Base-by-base conservation (phyloP, 2,113 vertebrate genomes). In the Raja brachyura region DNA sequence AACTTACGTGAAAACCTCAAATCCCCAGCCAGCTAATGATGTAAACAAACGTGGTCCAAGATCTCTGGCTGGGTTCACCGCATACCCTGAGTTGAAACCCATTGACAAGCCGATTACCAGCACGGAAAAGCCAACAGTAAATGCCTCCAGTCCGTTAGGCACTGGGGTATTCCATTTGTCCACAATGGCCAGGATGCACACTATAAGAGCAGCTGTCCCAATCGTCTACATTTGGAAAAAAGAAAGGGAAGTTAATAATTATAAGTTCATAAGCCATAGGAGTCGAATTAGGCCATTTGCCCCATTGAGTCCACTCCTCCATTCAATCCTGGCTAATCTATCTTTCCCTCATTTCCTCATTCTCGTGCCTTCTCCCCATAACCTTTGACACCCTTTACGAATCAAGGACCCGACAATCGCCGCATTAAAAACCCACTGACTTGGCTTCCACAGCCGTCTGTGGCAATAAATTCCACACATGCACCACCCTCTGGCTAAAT, bases 31-130 rank as follows among this genome's bases (percentile, higher is more conserved):
- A 13, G 98, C 98, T 0, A 99, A 94, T 33, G 98, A 94, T 0
- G 99, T 98, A 95, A 99, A 99, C 93, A 99, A 95, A 68, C 98
- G 98, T 92, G 99, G 99, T 2, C 99, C 98, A 0, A 99, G 95
- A 95, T 99, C 99, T 95, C 99, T 97, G 93, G 99, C 99, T 11
- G 99, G 99, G 94, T 99, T 99, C 93, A 99, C 98, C 0, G 99
- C 98, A 0, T 99, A 99, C 81, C 99, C 99, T 0, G 98, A 99
- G 95, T 99, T 99, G 95, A 99, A 99, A 94, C 98, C 99, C 99
- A 99, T 99, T 18, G 99, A 98, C 5, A 98, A 95, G 83, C 99
- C 99, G 78, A 99, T 99, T 94, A 98, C 98, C 0, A 99, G 95
- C 94, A 99, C 97, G 83, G 98, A 97, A 16, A 99, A 98, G 86